Evolutionary conservation across 2,888 invertebrate species (phyloP), one percentile per base, ranked within the genome.

Genomic region (Machimus atricapillus): DNA sequence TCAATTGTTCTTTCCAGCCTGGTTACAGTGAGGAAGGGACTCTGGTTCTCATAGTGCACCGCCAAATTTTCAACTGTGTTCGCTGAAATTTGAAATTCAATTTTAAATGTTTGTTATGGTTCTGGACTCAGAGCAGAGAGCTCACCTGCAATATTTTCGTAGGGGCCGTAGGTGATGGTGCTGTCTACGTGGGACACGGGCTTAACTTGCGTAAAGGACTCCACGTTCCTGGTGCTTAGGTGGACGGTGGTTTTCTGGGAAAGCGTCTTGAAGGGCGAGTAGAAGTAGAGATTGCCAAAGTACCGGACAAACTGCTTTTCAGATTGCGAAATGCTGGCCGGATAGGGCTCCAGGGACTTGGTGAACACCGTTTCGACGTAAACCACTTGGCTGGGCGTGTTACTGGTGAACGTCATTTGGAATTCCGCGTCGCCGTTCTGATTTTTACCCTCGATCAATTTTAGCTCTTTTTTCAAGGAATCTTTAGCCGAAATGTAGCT

Each of bases 1-100:
- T 99, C 99, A 90, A 99, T 96, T 0, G 95, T 93, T 81, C 99
- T 94, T 90, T 97, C 96, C 89, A 99, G 92, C 77, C 94, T 94
- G 0, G 97, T 97, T 0, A 99, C 97, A n/a, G 97, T 97, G 89
- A 99, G 93, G 93, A 99, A 99, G 43, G 99, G 98, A 66, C 97
- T 95, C 91, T 98, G 98, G 92, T 99, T 99, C 93, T 99, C 99
- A 91, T 96, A 99, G 92, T 99, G 99, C 52, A 99, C 93, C 66
- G 93, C 93, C 89, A 99, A 91, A 89, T 96, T 95, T 89, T 96
- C 95, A 89, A 93, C 92, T 23, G 93, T 92, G 88, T 94, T 94
- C 8, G 93, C 94, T 93, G 87, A 7, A 89, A 88, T 77, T 56
- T 66, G 1, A 19, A n/a, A n/a, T 5, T 52, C 0, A n/a, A 19